These are phyloP conservation scores for Microtus ochrogaster DNA, from an alignment of 2,113 vertebrate species.

Conservation along the genomic window DNA sequence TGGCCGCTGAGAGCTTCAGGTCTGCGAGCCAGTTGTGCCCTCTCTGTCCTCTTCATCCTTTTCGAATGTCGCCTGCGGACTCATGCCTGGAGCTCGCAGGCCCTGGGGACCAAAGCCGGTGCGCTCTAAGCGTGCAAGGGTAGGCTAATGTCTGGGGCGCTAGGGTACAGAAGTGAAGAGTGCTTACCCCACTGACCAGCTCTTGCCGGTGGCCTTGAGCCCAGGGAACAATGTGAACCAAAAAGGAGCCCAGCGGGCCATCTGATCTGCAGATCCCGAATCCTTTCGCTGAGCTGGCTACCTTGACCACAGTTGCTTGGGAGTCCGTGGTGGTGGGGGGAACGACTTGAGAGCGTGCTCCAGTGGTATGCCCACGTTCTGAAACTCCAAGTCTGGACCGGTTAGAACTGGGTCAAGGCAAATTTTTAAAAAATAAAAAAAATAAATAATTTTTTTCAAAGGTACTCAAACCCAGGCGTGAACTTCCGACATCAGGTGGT, in stretches of 20 bases:
- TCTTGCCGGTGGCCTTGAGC: background rate
- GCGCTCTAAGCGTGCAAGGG: background rate
- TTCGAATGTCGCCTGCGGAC: background rate
- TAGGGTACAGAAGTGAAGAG: background rate
- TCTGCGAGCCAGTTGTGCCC: background rate
- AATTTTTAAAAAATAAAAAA: background rate
- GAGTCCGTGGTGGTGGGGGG: background rate
- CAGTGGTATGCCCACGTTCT: background rate
- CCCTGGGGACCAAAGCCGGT: background rate
- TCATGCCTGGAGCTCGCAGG: background rate
- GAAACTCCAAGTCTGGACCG: conserved; percentile 35
- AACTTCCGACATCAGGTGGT: background rate
- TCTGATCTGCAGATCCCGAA: background rate
- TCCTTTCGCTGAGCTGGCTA: background rate
- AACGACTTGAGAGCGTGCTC: background rate
- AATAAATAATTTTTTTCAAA: too few species aligned
- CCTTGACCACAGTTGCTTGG: background rate
- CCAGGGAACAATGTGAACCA: too few species aligned
- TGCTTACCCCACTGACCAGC: background rate
- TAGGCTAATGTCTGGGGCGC: background rate
- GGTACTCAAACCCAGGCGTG: background rate
- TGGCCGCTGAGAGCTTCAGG: background rate
- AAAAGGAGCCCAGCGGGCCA: background rate
- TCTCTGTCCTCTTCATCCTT: background rate
- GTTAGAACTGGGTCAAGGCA: background rate